These are phyloP conservation scores for Schlechtendalia chinensis DNA, from an alignment of 1,140 invertebrate species.

Conservation along the genomic window DNA sequence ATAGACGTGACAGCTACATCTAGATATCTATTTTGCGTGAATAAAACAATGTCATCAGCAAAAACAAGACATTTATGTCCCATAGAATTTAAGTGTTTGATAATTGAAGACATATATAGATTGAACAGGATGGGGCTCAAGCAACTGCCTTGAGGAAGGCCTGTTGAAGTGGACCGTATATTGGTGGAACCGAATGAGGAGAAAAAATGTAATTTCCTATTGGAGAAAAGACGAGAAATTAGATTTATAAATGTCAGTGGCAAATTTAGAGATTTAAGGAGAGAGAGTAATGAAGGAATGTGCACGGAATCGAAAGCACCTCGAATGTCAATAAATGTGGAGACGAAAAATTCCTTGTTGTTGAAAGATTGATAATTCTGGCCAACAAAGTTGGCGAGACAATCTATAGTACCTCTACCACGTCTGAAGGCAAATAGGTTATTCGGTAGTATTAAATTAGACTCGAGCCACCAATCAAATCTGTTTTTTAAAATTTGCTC, in stretches of 20 bases:
- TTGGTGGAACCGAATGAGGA: too few species aligned
- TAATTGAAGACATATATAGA: neutral
- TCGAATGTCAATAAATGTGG: conserved; percentile 1
- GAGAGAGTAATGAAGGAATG: neutral
- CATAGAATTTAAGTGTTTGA: neutral
- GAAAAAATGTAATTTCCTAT: too few species aligned
- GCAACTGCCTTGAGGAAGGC: too few species aligned
- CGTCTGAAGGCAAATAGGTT: conserved; percentile 15
- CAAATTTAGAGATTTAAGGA: neutral
- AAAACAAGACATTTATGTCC: neutral
- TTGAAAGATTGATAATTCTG: neutral
- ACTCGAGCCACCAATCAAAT: conserved; percentile 2
- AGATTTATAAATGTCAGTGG: neutral
- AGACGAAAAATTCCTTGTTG: neutral
- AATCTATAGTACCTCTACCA: neutral
- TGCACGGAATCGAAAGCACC: conserved; percentile 11
- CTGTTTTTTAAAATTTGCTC: conserved; percentile 7
- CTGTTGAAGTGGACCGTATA: too few species aligned
- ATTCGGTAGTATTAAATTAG: neutral
- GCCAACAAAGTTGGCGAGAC: neutral
- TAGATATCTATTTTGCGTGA: too few species aligned
- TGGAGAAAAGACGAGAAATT: neutral
- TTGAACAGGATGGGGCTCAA: conserved; percentile 21
- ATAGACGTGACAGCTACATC: too few species aligned
- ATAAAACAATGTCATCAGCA: neutral